Evolutionary conservation across 2,888 invertebrate species (phyloP).

Genomic region (Drosophila neotestacea): DNA sequence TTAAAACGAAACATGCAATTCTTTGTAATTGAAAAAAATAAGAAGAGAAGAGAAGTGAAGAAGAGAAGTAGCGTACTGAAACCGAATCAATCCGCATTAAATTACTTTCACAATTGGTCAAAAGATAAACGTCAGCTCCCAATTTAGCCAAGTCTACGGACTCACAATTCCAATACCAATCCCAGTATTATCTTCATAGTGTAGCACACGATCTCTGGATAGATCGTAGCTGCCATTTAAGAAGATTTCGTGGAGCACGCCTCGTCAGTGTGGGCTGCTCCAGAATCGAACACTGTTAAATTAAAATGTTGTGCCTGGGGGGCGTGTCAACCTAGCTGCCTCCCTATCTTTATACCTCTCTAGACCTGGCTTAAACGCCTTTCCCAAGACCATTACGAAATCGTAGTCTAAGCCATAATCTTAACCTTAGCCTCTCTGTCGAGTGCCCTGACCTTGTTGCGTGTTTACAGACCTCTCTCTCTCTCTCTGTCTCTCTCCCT

Average conservation of each 20-base stretch:
- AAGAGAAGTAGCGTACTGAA: background rate
- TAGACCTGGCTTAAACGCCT: slow-evolving; percentile 18
- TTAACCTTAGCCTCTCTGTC: slow-evolving; percentile 27
- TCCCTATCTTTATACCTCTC: background rate
- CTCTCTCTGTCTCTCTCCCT: background rate
- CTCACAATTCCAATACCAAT: background rate
- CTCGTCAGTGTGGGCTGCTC: slow-evolving; percentile 44
- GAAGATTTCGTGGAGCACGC: slow-evolving; percentile 38
- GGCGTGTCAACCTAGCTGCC: slow-evolving; percentile 50
- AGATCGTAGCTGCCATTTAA: slow-evolving; percentile 56
- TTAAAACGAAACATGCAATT: slow-evolving; percentile 81
- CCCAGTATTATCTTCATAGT: slow-evolving; percentile 55
- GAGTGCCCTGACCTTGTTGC: slow-evolving; percentile 76
- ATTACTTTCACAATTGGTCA: slow-evolving; percentile 81
- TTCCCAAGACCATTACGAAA: slow-evolving; percentile 64
- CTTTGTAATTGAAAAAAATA: slow-evolving; percentile 73
- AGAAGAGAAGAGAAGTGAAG: slow-evolving; percentile 1
- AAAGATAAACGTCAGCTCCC: slow-evolving; percentile 67
- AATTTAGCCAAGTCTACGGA: slow-evolving; percentile 37
- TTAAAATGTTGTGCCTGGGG: slow-evolving; percentile 56
- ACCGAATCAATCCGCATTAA: slow-evolving; percentile 67
- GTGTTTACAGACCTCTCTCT: slow-evolving; percentile 42
- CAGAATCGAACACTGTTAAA: slow-evolving; percentile 58
- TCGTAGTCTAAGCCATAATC: slow-evolving; percentile 33
- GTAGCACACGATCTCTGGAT: slow-evolving; percentile 65